Percentiles rank a stretch among this genome's conserved stretches.
Conservation (phyloP, 2,888 invertebrate species). For the Drosophila neotestacea region DNA sequence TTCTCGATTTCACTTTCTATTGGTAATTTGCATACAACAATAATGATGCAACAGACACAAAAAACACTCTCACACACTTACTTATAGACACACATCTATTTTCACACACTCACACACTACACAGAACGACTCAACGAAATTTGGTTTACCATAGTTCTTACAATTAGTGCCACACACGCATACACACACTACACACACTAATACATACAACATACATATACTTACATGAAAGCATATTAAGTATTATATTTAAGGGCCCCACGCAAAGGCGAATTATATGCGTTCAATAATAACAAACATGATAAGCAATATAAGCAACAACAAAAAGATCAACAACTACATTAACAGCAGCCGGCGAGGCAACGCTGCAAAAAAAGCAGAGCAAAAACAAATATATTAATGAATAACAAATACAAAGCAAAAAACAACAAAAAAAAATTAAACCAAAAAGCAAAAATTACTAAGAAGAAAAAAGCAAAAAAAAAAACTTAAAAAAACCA, state of each 20-base stretch:
- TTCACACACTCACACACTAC: not conserved
- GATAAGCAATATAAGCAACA: constrained; percentile 61
- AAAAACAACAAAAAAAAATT: constrained; percentile 31
- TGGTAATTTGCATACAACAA: constrained; percentile 52
- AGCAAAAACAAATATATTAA: constrained; percentile 33
- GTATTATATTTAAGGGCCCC: constrained; percentile 74
- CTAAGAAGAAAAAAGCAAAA: constrained; percentile 51
- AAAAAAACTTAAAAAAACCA: constrained; percentile 81
- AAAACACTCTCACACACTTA: constrained; percentile 4
- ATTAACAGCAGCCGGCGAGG: constrained; percentile 46
- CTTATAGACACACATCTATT: constrained; percentile 17
- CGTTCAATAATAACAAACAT: constrained; percentile 62
- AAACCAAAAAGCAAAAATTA: constrained; percentile 67
- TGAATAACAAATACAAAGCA: constrained; percentile 13
- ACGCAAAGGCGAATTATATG: constrained; percentile 42
- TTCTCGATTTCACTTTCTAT: constrained; percentile 8
- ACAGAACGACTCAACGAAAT: constrained; percentile 45
- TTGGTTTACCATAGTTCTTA: constrained; percentile 55
- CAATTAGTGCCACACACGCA: constrained; percentile 44
- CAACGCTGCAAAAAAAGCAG: constrained; percentile 10
- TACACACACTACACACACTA: constrained; percentile 25
- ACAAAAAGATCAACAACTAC: constrained; percentile 40
- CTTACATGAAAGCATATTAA: constrained; percentile 62
- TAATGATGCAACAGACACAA: constrained; percentile 18
- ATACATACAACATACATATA: constrained; percentile 22